Conservation (phyloP, 2,888 invertebrate species). For the Sarcophaga caerulescens region DNA sequence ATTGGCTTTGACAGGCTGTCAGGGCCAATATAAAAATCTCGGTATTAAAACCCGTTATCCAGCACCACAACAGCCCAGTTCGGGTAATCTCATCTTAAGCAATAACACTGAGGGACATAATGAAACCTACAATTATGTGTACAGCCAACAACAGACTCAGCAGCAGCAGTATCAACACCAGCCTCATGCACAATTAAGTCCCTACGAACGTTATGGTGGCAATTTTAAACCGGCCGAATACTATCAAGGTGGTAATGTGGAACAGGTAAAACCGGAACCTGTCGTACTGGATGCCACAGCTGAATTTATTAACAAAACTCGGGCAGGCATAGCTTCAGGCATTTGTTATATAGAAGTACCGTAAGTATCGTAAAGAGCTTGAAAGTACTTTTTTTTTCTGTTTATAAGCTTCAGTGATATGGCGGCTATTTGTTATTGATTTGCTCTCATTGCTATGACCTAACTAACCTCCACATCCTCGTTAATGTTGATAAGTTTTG, state of each 20-base stretch:
- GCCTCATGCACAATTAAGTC: conserved; percentile 20
- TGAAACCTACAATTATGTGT: conserved; percentile 25
- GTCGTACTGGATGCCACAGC: conserved; percentile 76
- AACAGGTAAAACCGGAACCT: conserved; percentile 52
- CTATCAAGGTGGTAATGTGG: conserved; percentile 71
- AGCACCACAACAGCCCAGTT: conserved; percentile 60
- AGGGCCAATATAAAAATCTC: conserved; percentile 74
- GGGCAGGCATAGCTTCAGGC: conserved; percentile 78
- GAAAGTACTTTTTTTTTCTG: background rate
- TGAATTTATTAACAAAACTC: conserved; percentile 79
- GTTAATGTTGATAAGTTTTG: conserved; percentile 39
- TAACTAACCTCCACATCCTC: conserved; percentile 63
- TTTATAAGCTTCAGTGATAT: background rate
- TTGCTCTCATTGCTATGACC: conserved; percentile 34
- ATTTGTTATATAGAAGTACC: conserved; percentile 80
- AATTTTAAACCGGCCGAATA: conserved; percentile 73
- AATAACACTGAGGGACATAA: conserved; percentile 60
- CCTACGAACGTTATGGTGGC: conserved; percentile 60
- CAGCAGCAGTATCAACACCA: no score
- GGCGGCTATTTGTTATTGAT: background rate
- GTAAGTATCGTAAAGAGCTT: conserved; percentile 75
- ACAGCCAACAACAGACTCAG: conserved; percentile 42
- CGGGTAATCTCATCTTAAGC: conserved; percentile 66
- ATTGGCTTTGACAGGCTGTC: conserved; percentile 26
- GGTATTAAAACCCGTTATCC: conserved; percentile 78